Conservation (phyloP, 2,888 invertebrate species). For the Meloe dianella region DNA sequence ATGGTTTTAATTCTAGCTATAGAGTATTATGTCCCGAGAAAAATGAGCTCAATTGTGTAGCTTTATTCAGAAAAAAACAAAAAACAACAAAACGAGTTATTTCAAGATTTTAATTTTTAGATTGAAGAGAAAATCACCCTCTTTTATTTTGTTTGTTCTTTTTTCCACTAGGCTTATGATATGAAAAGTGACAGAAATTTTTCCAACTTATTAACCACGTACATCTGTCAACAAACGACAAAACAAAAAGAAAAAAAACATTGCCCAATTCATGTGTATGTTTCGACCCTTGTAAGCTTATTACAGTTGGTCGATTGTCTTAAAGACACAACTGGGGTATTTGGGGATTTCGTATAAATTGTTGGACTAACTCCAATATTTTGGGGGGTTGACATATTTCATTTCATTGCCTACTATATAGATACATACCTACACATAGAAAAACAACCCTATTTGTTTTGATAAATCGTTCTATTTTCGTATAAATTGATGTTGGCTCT, state of each 20-base stretch:
- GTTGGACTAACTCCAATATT: slow-evolving; percentile 39
- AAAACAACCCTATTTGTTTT: slow-evolving; percentile 3
- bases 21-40: slow-evolving; percentile 26
- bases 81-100: neutral
- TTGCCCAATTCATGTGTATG: slow-evolving; percentile 55
- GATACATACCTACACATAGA: neutral
- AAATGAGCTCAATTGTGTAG: slow-evolving; percentile 28
- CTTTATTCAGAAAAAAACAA: slow-evolving; percentile 16
- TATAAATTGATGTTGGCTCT: neutral
- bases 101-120: slow-evolving; percentile 15
- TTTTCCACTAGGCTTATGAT: slow-evolving; percentile 26
- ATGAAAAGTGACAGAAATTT: slow-evolving; percentile 55
- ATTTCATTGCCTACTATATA: slow-evolving; percentile 46
- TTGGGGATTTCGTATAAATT: slow-evolving; percentile 15
- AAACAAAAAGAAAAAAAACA: slow-evolving; percentile 39
- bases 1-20: slow-evolving; percentile 26
- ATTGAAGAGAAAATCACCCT: slow-evolving; percentile 1
- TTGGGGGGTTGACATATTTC: slow-evolving; percentile 47
- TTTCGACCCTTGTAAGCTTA: slow-evolving; percentile 54
- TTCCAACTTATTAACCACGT: slow-evolving; percentile 59
- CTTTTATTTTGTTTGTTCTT: neutral
- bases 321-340: slow-evolving; percentile 12
- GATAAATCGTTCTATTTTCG: slow-evolving; percentile 7
- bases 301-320: slow-evolving; percentile 27
- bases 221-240: slow-evolving; percentile 56